These are phyloP conservation scores for Trichoplusia ni DNA, from an alignment of 1,140 invertebrate genomes.

Conservation along the genomic window DNA sequence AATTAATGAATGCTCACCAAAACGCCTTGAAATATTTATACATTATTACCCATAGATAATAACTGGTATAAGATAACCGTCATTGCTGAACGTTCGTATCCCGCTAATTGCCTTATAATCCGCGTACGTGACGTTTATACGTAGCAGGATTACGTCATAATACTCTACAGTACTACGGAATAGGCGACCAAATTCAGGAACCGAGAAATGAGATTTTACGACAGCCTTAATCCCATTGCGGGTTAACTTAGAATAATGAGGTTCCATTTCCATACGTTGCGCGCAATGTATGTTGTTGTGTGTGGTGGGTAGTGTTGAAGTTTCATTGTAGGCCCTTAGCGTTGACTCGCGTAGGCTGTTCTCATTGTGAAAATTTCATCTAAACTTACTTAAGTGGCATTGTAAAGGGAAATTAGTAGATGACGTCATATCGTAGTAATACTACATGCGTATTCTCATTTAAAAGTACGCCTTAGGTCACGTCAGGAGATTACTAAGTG, in stretches of 20 bases:
- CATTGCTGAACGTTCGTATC: constrained; percentile 25
- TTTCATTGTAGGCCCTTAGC: not conserved
- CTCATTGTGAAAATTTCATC: constrained; percentile 19
- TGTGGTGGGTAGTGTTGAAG: not conserved
- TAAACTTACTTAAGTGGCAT: constrained; percentile 17
- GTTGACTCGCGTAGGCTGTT: not conserved
- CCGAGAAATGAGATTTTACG: not conserved
- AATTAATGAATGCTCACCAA: not conserved
- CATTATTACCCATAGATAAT: constrained; percentile 31
- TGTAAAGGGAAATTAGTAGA: constrained; percentile 1
- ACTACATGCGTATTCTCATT: not conserved
- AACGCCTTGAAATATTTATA: constrained; percentile 9
- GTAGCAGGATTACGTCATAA: constrained; percentile 36
- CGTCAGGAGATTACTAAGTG: not conserved
- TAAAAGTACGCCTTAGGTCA: not conserved
- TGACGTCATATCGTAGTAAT: constrained; percentile 4
- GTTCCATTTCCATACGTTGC: not conserved
- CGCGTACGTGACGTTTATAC: constrained; percentile 36
- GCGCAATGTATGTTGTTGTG: not conserved
- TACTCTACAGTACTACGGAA: constrained; percentile 8
- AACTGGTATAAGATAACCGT: constrained; percentile 28
- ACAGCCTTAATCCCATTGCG: not conserved
- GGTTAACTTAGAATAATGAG: not conserved
- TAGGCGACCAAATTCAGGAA: not conserved
- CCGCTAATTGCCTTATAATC: constrained; percentile 39